Conservation (phyloP, 92 coral and sea anemone species). For the Porites cylindrica region DNA sequence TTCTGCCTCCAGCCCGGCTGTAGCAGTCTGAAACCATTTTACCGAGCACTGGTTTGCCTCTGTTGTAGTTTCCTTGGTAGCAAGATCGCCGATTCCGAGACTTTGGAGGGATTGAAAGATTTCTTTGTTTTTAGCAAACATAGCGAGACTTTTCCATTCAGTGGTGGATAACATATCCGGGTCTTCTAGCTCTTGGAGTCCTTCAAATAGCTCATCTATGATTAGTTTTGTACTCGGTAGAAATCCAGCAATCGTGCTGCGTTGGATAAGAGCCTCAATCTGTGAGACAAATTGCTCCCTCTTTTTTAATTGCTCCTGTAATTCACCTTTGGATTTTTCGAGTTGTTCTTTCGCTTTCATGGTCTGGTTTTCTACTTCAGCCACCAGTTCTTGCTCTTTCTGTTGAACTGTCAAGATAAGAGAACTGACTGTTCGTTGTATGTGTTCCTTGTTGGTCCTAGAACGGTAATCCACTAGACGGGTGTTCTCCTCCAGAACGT, state of each 20-base stretch:
- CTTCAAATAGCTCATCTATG: slow-evolving; percentile 11
- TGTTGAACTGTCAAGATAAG: not conserved
- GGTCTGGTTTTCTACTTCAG: slow-evolving; percentile 20
- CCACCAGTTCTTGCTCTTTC: slow-evolving; percentile 1
- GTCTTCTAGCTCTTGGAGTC: not conserved
- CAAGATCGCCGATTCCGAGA: not conserved
- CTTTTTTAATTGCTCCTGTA: not conserved
- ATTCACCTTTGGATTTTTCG: not conserved
- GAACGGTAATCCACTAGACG: not conserved
- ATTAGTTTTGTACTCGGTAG: not conserved
- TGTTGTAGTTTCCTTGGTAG: not conserved
- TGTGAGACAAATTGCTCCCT: not conserved
- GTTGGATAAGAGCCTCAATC: slow-evolving; percentile 6
- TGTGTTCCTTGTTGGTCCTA: not conserved
- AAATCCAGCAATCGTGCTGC: slow-evolving; percentile 2
- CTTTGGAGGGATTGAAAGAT: slow-evolving; percentile 2
- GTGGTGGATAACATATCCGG: not conserved
- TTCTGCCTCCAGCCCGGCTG: slow-evolving; percentile 15
- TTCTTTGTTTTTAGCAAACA: slow-evolving; percentile 12
- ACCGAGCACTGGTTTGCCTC: slow-evolving; percentile 17
- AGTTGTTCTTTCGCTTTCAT: slow-evolving; percentile 1
- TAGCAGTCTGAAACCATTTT: not conserved
- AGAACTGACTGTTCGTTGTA: not conserved
- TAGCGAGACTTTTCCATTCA: not conserved
- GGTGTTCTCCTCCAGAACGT: not conserved